Evolutionary conservation across 2,113 vertebrate genomes (phyloP).

Genomic region (Thalassoma bifasciatum): DNA sequence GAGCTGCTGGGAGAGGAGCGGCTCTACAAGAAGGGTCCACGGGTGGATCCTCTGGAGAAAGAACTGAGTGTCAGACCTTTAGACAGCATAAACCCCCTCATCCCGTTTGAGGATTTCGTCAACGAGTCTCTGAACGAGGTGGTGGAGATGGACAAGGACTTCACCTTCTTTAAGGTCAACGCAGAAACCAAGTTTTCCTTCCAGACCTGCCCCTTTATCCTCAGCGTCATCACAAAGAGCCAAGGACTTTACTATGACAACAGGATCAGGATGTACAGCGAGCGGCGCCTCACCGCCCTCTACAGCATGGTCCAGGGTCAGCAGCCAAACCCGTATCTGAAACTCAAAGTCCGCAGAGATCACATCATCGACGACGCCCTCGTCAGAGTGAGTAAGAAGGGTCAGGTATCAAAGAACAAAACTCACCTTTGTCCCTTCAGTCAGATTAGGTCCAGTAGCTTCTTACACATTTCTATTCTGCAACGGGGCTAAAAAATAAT

Average conservation of each 20-base stretch:
- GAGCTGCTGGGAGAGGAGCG: conserved; percentile 96
- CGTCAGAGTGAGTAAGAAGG: conserved; percentile 90
- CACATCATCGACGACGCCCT: conserved; percentile 99
- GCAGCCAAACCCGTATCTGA: conserved; percentile 93
- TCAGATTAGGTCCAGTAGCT: too few species aligned
- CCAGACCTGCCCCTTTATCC: conserved; percentile 98
- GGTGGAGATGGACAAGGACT: conserved; percentile 99
- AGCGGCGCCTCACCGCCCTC: conserved; percentile 95
- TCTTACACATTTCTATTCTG: too few species aligned
- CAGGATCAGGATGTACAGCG: conserved; percentile 98
- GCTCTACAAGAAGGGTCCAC: conserved; percentile 93
- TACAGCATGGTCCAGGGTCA: conserved; percentile 98
- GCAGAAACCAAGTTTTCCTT: conserved; percentile 99
- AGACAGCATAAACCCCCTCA: conserved; percentile 92
- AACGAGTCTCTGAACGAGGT: conserved; percentile 98
- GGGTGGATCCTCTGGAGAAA: conserved; percentile 92
- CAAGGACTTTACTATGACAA: conserved; percentile 99
- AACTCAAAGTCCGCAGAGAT: conserved; percentile 96
- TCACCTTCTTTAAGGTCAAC: conserved; percentile 98
- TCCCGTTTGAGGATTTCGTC: conserved; percentile 96
- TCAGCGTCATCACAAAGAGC: conserved; percentile 96
- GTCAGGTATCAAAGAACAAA: too few species aligned
- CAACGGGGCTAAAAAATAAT: too few species aligned
- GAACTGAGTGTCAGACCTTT: conserved; percentile 93
- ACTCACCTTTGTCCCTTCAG: too few species aligned